Evolutionary conservation across 2,797 vertebrate species (phyloP).

Genomic region (Lacerta bilineata): DNA sequence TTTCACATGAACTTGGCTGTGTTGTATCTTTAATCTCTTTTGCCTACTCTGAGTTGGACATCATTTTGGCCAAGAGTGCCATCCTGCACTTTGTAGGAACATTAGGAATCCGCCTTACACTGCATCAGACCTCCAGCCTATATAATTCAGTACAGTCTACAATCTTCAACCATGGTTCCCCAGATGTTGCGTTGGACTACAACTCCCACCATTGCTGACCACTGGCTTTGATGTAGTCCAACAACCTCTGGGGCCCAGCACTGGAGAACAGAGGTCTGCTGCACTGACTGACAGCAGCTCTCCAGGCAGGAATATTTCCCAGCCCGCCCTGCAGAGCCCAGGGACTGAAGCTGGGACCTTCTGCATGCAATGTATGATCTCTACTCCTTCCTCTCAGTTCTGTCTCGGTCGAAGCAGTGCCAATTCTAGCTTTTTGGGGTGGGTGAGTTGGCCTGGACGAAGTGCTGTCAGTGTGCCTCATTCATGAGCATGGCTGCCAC

Average conservation of each 20-base stretch:
- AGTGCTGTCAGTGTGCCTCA: neutral
- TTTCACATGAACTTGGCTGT: neutral
- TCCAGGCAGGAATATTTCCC: neutral
- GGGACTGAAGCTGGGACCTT: neutral
- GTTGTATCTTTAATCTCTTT: neutral
- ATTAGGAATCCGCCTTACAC: neutral
- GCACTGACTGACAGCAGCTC: too few species aligned
- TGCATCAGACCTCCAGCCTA: neutral
- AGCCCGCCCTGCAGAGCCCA: neutral
- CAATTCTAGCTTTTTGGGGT: neutral
- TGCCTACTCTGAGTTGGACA: neutral
- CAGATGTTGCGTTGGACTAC: too few species aligned
- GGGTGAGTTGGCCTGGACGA: neutral
- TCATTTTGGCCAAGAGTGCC: neutral
- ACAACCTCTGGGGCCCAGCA: too few species aligned
- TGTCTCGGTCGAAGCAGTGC: neutral
- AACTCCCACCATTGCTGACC: too few species aligned
- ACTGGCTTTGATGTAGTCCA: too few species aligned
- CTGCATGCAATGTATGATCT: neutral
- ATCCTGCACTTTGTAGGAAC: neutral
- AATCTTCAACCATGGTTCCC: too few species aligned
- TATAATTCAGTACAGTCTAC: neutral
- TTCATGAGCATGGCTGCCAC: neutral
- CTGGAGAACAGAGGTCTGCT: too few species aligned
- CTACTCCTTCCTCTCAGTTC: neutral